Percentiles rank a stretch among this genome's conserved stretches.
These are phyloP conservation scores for Crotalus horridus DNA, from an alignment of 2,113 vertebrate species.

Conservation along the genomic window DNA sequence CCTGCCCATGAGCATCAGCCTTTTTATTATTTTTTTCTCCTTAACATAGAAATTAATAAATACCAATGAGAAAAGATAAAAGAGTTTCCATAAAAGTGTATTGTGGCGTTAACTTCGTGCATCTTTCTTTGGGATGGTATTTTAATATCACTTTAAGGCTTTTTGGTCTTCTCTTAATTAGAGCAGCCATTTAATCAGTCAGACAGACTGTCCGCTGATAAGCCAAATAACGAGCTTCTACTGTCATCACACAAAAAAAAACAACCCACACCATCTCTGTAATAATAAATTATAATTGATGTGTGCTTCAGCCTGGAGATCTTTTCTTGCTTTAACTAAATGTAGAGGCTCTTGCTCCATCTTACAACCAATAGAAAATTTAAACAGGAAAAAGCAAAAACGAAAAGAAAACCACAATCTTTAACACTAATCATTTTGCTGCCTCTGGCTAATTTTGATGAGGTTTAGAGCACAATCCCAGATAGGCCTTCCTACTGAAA, in stretches of 20 bases:
- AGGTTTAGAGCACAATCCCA: not conserved
- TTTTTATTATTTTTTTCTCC: conserved; percentile 42
- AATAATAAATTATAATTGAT: conserved; percentile 35
- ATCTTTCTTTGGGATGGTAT: not conserved
- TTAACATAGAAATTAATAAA: conserved; percentile 48
- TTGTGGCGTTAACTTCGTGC: conserved; percentile 22
- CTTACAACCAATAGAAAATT: not conserved
- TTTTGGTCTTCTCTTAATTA: conserved; percentile 40
- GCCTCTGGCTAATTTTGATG: not conserved
- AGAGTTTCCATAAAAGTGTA: conserved; percentile 16
- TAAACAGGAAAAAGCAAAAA: not conserved
- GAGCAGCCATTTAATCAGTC: conserved; percentile 46
- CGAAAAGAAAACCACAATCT: not conserved
- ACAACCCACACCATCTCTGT: conserved; percentile 5
- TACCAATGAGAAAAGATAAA: conserved; percentile 37
- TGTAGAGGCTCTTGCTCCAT: not conserved
- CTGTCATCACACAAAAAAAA: conserved; percentile 32
- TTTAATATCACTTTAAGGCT: conserved; percentile 31
- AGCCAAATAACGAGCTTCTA: conserved; percentile 50
- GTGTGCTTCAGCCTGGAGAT: conserved; percentile 26
- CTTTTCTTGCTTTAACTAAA: not conserved
- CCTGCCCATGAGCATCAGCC: not conserved
- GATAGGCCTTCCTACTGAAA: not conserved
- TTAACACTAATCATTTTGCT: not conserved
- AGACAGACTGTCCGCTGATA: conserved; percentile 28